A percentile compares a stretch with the other conserved stretches of the same genome.
Evolutionary conservation across 1,140 invertebrate genomes (phyloP).

Genomic region (Gryon sp.): DNA sequence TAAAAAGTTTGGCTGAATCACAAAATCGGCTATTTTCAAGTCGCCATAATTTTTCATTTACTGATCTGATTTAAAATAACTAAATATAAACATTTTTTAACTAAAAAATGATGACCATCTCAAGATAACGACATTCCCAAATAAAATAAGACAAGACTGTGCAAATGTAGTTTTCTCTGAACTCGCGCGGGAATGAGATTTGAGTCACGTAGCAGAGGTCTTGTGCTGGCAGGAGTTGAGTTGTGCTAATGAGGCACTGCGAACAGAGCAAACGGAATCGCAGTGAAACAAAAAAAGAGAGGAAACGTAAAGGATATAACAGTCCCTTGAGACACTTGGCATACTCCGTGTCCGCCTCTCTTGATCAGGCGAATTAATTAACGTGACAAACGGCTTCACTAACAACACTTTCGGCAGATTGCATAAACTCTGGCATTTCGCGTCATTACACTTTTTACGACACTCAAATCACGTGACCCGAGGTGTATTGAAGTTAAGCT

Average conservation of each 20-base stretch:
- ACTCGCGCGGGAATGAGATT: constrained; percentile 71
- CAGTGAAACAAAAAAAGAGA: constrained; percentile 54
- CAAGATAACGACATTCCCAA: constrained; percentile 59
- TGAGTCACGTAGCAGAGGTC: constrained; percentile 75
- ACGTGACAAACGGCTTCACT: constrained; percentile 56
- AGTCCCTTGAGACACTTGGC: constrained; percentile 62
- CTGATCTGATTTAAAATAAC: no score
- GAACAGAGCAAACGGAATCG: constrained; percentile 66
- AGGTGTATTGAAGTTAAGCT: constrained; percentile 33
- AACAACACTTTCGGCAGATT: constrained; percentile 46
- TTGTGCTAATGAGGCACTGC: constrained; percentile 72
- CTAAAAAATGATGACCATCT: constrained; percentile 56
- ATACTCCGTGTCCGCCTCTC: constrained; percentile 47
- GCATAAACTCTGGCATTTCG: constrained; percentile 30
- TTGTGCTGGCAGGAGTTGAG: constrained; percentile 67
- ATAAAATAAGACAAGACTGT: constrained; percentile 54
- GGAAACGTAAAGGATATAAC: constrained; percentile 50
- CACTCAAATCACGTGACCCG: constrained; percentile 55
- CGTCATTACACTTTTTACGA: constrained; percentile 38
- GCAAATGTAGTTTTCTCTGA: constrained; percentile 65
- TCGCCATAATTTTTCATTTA: no score
- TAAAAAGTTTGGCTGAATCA: no score
- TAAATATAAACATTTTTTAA: no score
- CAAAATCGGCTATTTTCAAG: no score
- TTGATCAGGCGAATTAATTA: constrained; percentile 64